A percentile compares a stretch with the other conserved stretches of the same genome.
phyloP scores from a whole-genome alignment of 2,797 vertebrate species.

The Clarias platycephalus region DNA sequence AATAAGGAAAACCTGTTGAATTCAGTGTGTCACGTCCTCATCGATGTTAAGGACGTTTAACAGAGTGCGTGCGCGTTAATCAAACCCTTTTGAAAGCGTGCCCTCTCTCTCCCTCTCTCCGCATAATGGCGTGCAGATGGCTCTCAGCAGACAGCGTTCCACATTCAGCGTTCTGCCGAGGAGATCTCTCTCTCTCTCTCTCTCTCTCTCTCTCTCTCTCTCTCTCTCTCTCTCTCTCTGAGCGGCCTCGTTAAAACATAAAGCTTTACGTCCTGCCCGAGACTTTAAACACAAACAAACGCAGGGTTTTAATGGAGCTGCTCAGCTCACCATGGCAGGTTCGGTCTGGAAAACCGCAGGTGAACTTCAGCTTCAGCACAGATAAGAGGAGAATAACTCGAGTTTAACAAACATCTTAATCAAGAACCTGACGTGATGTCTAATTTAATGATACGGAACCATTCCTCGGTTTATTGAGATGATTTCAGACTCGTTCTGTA shows the following conservation, averaged over 20 bases:
- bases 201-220: too few relatives aligned
- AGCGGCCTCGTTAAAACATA: slow-evolving; percentile 66
- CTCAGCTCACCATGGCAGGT: slow-evolving; percentile 42
- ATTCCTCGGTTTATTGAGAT: neutral
- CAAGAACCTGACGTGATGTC: neutral
- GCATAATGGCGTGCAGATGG: slow-evolving; percentile 74
- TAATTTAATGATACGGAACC: neutral
- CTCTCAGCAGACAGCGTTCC: slow-evolving; percentile 28
- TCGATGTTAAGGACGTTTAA: neutral
- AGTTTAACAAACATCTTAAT: neutral
- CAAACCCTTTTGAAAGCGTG: neutral
- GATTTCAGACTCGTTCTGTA: neutral
- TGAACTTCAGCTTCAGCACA: neutral
- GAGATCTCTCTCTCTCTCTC: slow-evolving; percentile 60
- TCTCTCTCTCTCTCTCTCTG: too few relatives aligned
- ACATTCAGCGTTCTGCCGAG: slow-evolving; percentile 50
- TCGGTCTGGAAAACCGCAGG: slow-evolving; percentile 10
- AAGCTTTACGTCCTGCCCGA: slow-evolving; percentile 62
- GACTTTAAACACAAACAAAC: slow-evolving; percentile 69
- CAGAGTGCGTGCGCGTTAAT: neutral
- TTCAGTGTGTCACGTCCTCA: neutral
- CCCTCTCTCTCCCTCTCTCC: neutral
- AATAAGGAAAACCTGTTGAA: neutral
- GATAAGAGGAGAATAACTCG: neutral
- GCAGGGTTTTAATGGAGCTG: slow-evolving; percentile 63